phyloP scores from a whole-genome alignment of 2,797 vertebrate genomes.

The Spea hammondii region DNA sequence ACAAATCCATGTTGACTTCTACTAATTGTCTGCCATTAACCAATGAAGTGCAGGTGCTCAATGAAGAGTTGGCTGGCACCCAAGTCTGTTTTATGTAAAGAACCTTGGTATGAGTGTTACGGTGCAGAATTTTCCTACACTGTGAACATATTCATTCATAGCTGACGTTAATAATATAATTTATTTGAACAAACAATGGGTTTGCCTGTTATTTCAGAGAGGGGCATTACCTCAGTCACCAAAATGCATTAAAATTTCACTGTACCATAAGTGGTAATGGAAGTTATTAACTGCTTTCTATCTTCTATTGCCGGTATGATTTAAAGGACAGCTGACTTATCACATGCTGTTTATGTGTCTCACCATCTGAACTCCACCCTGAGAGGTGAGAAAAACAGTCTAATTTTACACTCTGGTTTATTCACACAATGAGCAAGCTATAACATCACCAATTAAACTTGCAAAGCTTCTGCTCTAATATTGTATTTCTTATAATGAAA shows the following conservation, averaged over 20 bases:
- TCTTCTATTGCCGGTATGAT: background rate
- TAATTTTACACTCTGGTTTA: constrained; percentile 7
- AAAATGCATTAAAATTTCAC: constrained; percentile 15
- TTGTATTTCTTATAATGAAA: background rate
- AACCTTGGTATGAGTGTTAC: too few relatives aligned
- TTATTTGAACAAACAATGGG: too few relatives aligned
- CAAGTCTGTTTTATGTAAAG: too few relatives aligned
- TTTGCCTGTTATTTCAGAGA: too few relatives aligned
- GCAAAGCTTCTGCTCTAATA: background rate
- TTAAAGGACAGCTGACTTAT: constrained; percentile 7
- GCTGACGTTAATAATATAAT: too few relatives aligned
- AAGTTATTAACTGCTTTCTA: background rate
- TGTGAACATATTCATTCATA: too few relatives aligned
- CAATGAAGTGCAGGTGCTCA: too few relatives aligned
- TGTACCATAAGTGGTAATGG: background rate
- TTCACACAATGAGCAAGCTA: constrained; percentile 25
- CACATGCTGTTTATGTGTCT: constrained; percentile 10
- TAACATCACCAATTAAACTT: constrained; percentile 14
- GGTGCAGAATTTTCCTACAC: too few relatives aligned
- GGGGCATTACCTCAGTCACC: background rate
- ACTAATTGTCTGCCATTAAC: too few relatives aligned
- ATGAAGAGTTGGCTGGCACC: too few relatives aligned
- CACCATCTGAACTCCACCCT: background rate
- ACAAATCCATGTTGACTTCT: too few relatives aligned
- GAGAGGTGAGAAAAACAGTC: constrained; percentile 1